Evolutionary conservation across 2,888 invertebrate species (phyloP), one percentile per base, ranked within the genome.

Genomic region (Colletes collaris): DNA sequence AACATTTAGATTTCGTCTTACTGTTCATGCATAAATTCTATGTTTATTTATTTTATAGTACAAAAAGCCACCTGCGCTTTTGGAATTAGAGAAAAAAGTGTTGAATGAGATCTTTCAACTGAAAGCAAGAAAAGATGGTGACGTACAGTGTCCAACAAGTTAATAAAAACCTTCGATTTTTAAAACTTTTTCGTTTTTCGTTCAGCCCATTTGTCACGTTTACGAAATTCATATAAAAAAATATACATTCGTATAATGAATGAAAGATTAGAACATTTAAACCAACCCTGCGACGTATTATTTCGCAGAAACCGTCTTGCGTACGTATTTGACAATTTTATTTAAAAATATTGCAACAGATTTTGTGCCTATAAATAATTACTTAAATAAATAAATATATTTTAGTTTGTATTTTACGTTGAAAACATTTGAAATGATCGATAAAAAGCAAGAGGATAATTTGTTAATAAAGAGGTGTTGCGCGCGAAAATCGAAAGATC

Each of bases 1-100:
- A 50, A 56, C 44, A 59, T 52, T 62, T 65, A 5, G 50, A 59
- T 64, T 11, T 19, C 19, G 8, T 37, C 27, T 75, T 4, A 58
- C 37, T 44, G 46, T 16, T 19, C 63, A 62, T 2, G 10, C 27
- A 56, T 19, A 49, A 62, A 68, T 60, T 16, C 81, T 62, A 84
- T 80, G 35, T 70, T 68, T 50, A 66, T 55, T 80, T 85, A 67
- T 79, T 86, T 95, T 95, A 85, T 93, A 96, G 96, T 97, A 97
- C 89, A 96, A 96, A 89, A 97, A 97, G 90, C 97, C 97, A 0
- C 94, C 94, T 78, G 94, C 95, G 81, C 92, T 97, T 0, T 87
- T 96, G 59, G 95, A 96, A 49, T 94, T 97, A 94, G 97, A 97
- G 88, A 96, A 95, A 72, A 87, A 89, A 71, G 76, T 93, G 27